phyloP scores from a whole-genome alignment of 2,888 invertebrate genomes.

The Teinopalpus imperialis region DNA sequence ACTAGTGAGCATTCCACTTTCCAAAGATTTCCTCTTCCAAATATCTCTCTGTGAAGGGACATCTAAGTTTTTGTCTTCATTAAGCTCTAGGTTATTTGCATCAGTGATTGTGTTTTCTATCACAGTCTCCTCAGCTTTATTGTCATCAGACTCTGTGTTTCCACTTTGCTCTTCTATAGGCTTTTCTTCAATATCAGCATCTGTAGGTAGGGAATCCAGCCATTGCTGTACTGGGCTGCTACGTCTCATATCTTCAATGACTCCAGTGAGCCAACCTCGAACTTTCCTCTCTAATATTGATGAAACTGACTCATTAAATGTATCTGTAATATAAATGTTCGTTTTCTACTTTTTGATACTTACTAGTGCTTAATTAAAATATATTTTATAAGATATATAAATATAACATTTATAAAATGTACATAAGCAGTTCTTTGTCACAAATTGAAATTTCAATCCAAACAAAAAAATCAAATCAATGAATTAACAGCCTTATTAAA shows the following conservation, averaged over 20 bases:
- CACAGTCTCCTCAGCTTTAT: constrained; percentile 58
- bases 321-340: constrained; percentile 48
- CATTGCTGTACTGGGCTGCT: constrained; percentile 89
- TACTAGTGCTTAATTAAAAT: too few species aligned
- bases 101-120: constrained; percentile 60
- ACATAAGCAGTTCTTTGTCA: too few species aligned
- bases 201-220: constrained; percentile 86
- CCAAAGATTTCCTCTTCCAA: constrained; percentile 66
- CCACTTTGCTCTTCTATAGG: constrained; percentile 38
- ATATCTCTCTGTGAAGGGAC: constrained; percentile 55
- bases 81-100: constrained; percentile 25
- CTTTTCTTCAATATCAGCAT: constrained; percentile 38
- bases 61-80: constrained; percentile 55
- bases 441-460: too few species aligned
- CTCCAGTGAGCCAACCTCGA: constrained; percentile 73
- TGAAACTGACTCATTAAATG: constrained; percentile 72
- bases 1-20: constrained; percentile 56
- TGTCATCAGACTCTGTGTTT: constrained; percentile 56
- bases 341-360: constrained; percentile 8
- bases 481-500: too few species aligned
- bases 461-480: too few species aligned
- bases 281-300: constrained; percentile 73
- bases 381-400: too few species aligned
- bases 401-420: too few species aligned
- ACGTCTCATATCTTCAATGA: constrained; percentile 82